A percentile compares a stretch with the other conserved stretches of the same genome.
Conservation (phyloP, 2,113 vertebrate species). For the Plotosus lineatus region DNA sequence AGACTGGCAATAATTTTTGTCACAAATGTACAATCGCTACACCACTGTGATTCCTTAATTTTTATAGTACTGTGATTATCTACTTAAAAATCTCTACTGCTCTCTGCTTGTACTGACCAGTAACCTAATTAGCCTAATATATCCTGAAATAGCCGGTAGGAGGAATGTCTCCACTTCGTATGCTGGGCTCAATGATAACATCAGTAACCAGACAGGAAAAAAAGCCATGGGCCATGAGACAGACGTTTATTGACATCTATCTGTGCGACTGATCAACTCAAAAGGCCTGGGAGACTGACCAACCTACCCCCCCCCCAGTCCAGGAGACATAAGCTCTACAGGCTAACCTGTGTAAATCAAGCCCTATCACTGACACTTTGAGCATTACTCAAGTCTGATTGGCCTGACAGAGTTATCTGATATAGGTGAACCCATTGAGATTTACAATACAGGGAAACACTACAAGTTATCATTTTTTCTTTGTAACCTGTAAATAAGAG, state of each 20-base stretch:
- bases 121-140: slow-evolving; percentile 44
- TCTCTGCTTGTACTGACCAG: slow-evolving; percentile 43
- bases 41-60: neutral
- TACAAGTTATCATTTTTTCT: neutral
- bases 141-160: slow-evolving; percentile 46
- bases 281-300: slow-evolving; percentile 40
- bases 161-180: slow-evolving; percentile 68
- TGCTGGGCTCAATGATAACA: slow-evolving; percentile 68
- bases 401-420: slow-evolving; percentile 32
- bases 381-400: slow-evolving; percentile 37
- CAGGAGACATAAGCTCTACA: slow-evolving; percentile 39
- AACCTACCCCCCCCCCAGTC: slow-evolving; percentile 35
- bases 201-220: slow-evolving; percentile 69
- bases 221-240: slow-evolving; percentile 66
- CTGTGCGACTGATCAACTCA: slow-evolving; percentile 59
- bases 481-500: neutral
- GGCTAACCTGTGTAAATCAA: slow-evolving; percentile 52
- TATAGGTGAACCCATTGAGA: slow-evolving; percentile 21
- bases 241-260: slow-evolving; percentile 72
- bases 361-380: slow-evolving; percentile 34
- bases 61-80: slow-evolving; percentile 25
- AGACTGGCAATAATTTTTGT: no score
- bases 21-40: neutral
- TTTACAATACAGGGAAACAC: neutral
- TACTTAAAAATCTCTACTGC: slow-evolving; percentile 29